Conservation (phyloP, 2,113 vertebrate species). For the Chamaea fasciata region DNA sequence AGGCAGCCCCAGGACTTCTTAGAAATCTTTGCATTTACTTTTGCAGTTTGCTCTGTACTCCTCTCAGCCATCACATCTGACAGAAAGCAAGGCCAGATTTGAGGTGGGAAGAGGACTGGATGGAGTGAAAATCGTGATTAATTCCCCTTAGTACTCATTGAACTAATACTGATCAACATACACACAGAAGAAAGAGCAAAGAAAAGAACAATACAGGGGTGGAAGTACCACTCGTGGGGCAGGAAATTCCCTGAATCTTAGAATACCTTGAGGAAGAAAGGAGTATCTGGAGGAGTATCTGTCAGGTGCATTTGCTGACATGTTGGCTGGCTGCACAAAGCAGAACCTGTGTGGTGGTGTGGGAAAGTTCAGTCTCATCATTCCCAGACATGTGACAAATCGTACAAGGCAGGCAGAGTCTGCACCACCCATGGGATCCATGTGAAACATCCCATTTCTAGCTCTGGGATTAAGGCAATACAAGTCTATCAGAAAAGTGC, state of each 20-base stretch:
- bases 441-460: neutral
- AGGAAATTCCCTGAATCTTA: neutral
- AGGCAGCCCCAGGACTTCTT: neutral
- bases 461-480: neutral
- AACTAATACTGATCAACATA: neutral
- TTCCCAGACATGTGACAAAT: neutral
- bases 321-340: neutral
- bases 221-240: neutral
- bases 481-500: neutral
- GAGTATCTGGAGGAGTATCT: neutral
- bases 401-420: neutral
- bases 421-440: neutral
- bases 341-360: neutral
- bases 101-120: neutral
- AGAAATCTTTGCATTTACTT: neutral
- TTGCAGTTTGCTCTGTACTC: neutral
- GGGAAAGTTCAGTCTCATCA: neutral
- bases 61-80: neutral
- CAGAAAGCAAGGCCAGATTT: neutral
- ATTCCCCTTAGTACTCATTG: neutral
- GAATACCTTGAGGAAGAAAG: neutral
- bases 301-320: neutral
- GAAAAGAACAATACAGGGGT: neutral
- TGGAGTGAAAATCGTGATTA: neutral
- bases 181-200: neutral